These are phyloP conservation scores for Elachura formosa DNA, from an alignment of 2,113 vertebrate genomes.

Conservation along the genomic window DNA sequence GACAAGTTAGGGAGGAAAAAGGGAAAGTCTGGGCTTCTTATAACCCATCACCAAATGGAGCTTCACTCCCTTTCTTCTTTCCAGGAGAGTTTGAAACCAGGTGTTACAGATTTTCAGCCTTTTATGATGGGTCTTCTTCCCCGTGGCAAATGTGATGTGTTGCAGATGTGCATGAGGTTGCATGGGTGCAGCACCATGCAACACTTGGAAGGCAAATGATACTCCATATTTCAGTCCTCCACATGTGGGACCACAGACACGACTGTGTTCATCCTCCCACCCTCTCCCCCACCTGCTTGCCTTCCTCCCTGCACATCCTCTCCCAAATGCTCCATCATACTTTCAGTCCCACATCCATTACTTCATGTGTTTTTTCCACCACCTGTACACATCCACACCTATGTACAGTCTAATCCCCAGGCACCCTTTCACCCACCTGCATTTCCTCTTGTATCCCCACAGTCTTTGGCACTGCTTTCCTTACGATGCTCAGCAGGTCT, in stretches of 20 bases:
- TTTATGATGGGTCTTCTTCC: background rate
- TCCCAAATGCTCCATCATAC: fast-evolving
- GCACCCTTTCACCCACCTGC: background rate
- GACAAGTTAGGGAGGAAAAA: background rate
- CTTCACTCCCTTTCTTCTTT: background rate
- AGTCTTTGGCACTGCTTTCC: background rate
- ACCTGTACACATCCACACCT: fast-evolving
- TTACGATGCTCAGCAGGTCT: fast-evolving
- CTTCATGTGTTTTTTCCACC: background rate
- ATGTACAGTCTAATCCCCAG: fast-evolving
- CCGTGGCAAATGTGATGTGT: background rate
- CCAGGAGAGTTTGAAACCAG: background rate
- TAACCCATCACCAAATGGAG: background rate
- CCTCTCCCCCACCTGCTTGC: background rate
- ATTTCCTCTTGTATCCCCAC: background rate
- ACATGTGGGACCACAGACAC: background rate
- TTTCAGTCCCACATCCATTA: background rate
- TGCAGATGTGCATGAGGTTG: fast-evolving
- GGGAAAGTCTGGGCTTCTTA: background rate
- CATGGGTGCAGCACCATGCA: fast-evolving
- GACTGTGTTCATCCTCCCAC: background rate
- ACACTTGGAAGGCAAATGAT: background rate
- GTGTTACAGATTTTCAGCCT: background rate
- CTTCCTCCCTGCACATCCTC: background rate
- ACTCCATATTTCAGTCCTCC: background rate